Evolutionary conservation across 2,888 invertebrate genomes (phyloP), one percentile per base, ranked within the genome.

Genomic region (Leptinotarsa tumamoca): DNA sequence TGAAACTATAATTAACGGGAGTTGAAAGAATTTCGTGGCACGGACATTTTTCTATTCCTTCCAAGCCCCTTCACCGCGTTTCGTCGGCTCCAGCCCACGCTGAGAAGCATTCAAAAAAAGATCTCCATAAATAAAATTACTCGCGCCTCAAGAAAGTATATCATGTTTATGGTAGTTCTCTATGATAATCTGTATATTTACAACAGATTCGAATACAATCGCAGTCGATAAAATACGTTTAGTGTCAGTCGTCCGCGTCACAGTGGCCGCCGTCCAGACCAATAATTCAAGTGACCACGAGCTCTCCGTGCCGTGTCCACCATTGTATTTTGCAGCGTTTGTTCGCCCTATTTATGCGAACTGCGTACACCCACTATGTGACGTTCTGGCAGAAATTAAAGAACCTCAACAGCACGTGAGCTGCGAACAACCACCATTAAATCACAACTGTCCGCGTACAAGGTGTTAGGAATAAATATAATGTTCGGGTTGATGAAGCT

Each of bases 191-290:
- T 79, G 82, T 76, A 80, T 80, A 83, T 83, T 83, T 83, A 83
- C 83, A 83, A 79, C 83, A 79, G 82, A 82, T 81, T 80, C 82
- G 77, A 81, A 80, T 75, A 81, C 82, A 82, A 80, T 78, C 73
- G 75, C 70, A 79, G 81, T 80, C 82, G 78, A 84, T 83, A 84
- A 84, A 84, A 81, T 81, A 84, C 83, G 76, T 83, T 83, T 84
- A 84, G 79, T 82, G 84, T 80, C 82, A 82, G 77, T 75, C 74
- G 71, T 75, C 79, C 79, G 75, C 72, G 73, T 67, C 76, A 61
- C 67, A 74, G 71, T 72, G 78, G 70, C 78, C 71, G 73, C 43
- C 67, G 74, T 80, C 83, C 82, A 83, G 82, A 83, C 82, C 72
- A 79, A 84, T 84, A 83, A 83, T 81, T 83, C 80, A 82, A 78